Evolutionary conservation across 2,113 vertebrate genomes (phyloP).

Genomic region (Sceloporus tristichus): DNA sequence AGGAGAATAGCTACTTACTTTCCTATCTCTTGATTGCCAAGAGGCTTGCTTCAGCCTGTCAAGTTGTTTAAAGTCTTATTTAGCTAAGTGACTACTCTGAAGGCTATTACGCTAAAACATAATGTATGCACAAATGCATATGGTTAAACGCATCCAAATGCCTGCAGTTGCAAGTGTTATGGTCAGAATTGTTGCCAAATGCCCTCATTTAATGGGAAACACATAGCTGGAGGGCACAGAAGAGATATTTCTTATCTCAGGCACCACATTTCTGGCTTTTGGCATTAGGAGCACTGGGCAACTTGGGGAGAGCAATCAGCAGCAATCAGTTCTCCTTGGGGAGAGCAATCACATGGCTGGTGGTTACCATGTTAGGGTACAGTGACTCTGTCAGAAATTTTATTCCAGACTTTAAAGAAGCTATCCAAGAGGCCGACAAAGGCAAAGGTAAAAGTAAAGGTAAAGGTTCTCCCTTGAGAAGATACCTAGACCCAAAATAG

Average conservation of each 20-base stretch:
- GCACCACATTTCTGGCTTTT: not conserved
- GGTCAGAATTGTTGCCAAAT: slow-evolving; percentile 3
- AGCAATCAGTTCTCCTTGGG: not conserved
- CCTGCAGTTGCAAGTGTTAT: not conserved
- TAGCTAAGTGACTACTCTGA: not conserved
- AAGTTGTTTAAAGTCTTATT: slow-evolving; percentile 12
- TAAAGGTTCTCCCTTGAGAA: too few species aligned
- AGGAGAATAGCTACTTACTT: not conserved
- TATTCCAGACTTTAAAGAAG: not conserved
- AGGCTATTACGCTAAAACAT: not conserved
- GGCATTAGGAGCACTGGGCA: not conserved
- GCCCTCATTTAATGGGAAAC: not conserved
- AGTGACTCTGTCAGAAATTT: not conserved
- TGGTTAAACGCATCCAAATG: not conserved
- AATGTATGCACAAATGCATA: not conserved
- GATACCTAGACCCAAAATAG: not conserved
- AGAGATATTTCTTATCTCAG: not conserved
- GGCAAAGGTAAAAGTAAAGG: too few species aligned
- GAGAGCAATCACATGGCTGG: not conserved
- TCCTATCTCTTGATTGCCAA: slow-evolving; percentile 2
- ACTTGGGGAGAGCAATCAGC: too few species aligned
- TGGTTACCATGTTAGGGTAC: too few species aligned
- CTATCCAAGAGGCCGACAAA: too few species aligned
- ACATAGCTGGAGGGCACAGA: not conserved
- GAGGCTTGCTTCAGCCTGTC: slow-evolving; percentile 12